Percentiles rank a stretch among this genome's conserved stretches.
These are phyloP conservation scores for Emberiza fucata DNA, from an alignment of 2,113 vertebrate species.

Conservation along the genomic window DNA sequence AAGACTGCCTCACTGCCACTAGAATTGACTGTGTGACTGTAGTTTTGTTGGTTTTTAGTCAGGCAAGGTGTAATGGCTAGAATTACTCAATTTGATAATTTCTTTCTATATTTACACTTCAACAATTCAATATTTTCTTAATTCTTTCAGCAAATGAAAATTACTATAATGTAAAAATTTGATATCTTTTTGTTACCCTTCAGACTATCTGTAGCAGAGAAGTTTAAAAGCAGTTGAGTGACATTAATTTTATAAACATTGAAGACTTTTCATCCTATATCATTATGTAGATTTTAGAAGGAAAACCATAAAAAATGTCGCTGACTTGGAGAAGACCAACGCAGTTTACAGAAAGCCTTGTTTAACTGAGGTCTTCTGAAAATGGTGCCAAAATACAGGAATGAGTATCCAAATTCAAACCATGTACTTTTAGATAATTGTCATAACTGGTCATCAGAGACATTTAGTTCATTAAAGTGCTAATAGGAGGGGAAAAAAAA, in stretches of 20 bases:
- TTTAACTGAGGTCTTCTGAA: background rate
- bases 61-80: background rate
- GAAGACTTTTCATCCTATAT: background rate
- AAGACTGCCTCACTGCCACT: rapidly evolving
- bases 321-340: background rate
- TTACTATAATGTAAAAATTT: background rate
- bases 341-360: background rate
- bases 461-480: slow-evolving; percentile 26
- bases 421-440: background rate
- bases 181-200: background rate
- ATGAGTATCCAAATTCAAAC: background rate
- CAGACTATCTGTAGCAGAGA: background rate
- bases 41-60: background rate
- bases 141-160: background rate
- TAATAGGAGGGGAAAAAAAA: background rate
- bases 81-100: background rate
- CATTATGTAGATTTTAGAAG: background rate
- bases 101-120: background rate
- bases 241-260: background rate
- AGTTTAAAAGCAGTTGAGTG: background rate
- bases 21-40: background rate
- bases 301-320: background rate
- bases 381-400: background rate
- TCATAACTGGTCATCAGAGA: background rate
- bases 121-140: background rate